phyloP scores from a whole-genome alignment of 2,888 invertebrate genomes.

The Drosophila algonquin region DNA sequence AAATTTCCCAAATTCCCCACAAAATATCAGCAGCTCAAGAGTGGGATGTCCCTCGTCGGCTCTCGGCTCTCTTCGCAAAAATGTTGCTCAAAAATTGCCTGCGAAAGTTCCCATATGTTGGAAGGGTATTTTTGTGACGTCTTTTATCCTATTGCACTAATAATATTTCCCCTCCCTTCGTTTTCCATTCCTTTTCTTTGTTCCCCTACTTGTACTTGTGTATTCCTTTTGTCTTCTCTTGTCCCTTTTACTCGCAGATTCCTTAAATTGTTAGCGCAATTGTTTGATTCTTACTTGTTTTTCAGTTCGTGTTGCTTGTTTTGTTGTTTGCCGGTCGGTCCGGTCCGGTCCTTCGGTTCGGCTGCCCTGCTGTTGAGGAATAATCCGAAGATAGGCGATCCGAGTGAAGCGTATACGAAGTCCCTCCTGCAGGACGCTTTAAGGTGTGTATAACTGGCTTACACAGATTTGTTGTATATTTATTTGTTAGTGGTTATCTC shows the following conservation, averaged over 20 bases:
- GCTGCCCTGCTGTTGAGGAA: conserved; percentile 22
- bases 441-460: conserved; percentile 63
- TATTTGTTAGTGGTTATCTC: conserved; percentile 16
- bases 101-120: background rate
- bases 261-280: background rate
- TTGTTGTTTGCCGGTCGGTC: conserved; percentile 12
- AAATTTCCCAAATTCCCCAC: too few species aligned
- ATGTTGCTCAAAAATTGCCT: background rate
- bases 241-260: background rate
- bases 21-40: too few species aligned
- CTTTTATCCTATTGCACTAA: background rate
- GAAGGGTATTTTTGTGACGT: background rate
- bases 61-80: background rate
- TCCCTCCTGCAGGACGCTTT: conserved; percentile 65
- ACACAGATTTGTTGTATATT: conserved; percentile 49
- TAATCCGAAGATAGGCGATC: conserved; percentile 54
- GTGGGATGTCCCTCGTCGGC: too few species aligned
- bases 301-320: background rate
- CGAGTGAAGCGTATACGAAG: conserved; percentile 30
- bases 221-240: background rate
- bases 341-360: conserved; percentile 36
- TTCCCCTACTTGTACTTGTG: background rate
- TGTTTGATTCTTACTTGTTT: conserved; percentile 56
- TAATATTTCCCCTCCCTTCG: background rate
- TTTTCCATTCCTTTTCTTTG: background rate